Percentiles rank a stretch among this genome's conserved stretches.
Evolutionary conservation across 2,888 invertebrate species (phyloP).

Genomic region (Chymomyza fuscimana): DNA sequence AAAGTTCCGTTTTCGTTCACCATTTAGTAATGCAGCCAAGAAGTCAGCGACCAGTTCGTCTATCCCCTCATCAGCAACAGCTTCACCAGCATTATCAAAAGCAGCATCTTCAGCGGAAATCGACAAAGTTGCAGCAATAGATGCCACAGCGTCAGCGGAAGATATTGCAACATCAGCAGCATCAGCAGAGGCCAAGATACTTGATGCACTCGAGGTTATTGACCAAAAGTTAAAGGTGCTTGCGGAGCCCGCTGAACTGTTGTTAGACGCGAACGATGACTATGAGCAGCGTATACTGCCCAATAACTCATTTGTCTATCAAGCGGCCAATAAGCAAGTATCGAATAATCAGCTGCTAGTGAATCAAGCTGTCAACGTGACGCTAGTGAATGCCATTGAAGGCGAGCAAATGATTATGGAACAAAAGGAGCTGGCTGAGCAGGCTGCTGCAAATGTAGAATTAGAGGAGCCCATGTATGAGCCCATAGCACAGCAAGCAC

Average conservation of each 20-base stretch:
- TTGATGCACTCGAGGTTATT: conserved; percentile 75
- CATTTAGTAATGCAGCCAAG: conserved; percentile 54
- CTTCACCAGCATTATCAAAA: not conserved
- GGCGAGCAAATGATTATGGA: conserved; percentile 72
- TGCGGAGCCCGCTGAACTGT: conserved; percentile 31
- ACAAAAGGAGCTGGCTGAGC: conserved; percentile 51
- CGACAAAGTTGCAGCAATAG: conserved; percentile 12
- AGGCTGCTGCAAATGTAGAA: not conserved
- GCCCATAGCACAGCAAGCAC: conserved; percentile 52
- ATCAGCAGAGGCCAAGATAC: conserved; percentile 70
- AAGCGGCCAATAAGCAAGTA: conserved; percentile 79
- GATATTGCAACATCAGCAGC: not conserved
- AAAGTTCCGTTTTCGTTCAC: conserved; percentile 73
- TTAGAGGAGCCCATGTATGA: conserved; percentile 63
- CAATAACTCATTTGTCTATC: conserved; percentile 85
- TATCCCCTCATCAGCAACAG: conserved; percentile 17
- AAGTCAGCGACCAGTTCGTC: conserved; percentile 37
- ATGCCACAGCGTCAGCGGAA: not conserved
- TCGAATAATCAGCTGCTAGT: conserved; percentile 60
- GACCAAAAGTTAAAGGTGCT: conserved; percentile 74
- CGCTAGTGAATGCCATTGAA: conserved; percentile 75
- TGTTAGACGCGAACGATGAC: conserved; percentile 61
- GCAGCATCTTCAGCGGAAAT: conserved; percentile 7
- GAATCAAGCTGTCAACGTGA: conserved; percentile 77
- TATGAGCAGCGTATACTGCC: conserved; percentile 81